Evolutionary conservation across 2,888 invertebrate genomes (phyloP), one percentile per base, ranked within the genome.

Genomic region (Euzetes globulus): DNA sequence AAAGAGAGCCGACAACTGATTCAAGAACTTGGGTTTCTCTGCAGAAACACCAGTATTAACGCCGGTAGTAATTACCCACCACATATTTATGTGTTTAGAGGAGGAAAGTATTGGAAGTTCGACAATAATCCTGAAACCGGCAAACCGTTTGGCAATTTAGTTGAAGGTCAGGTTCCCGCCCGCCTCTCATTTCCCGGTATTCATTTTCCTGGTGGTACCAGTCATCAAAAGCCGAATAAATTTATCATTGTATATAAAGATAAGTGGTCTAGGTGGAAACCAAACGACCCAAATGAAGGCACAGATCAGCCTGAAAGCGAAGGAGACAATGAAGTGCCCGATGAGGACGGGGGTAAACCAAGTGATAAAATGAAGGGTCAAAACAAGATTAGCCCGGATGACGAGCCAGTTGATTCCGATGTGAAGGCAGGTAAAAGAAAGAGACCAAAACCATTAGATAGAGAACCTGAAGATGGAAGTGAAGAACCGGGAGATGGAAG

Each of bases 91-190:
- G 47, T 70, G 5, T 70, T 70, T 17, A 70, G 70, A n/a, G 70
- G 70, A 1, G 70, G 70, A 41, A 70, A 70, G 13, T 70, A 70
- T 15, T 70, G 70, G 70, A 70, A 70, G 9, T 70, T 70, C 19
- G 47, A 70, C 25, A 47, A 70, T 13, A 45, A 41, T 27, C 70
- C 70, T 47, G 19, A 47, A 27, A 45, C 19, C 6, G 25, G 19
- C 6, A 45, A 47, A 27, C 70, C 70, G 1, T 47, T 70, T 25
- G 70, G 70, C 6, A 22, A 70, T 11, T 15, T 70, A 11, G 27
- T 70, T 17, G 70, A 70, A 11, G 70, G 70, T 25, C 45, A 47
- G 27, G 47, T 70, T 13, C 70, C 70, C 6, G 45, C 70, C 3
- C 45, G 19, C 13, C 22, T 45, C 11, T 6, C 19, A 17, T 70